Base-by-base conservation (phyloP, 2,888 invertebrate species). In the Scaeva pyrastri region DNA sequence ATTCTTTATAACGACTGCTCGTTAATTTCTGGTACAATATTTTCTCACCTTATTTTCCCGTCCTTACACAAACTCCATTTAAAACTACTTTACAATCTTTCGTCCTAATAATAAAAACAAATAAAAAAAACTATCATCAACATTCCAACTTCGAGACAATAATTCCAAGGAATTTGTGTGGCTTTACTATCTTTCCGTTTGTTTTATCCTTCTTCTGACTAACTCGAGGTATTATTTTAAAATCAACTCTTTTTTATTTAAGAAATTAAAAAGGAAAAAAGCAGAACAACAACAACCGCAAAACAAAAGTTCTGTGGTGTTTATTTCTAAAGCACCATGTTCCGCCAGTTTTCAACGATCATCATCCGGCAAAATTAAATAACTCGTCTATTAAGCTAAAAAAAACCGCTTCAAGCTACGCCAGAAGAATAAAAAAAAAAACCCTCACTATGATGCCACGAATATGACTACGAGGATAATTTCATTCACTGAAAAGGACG, bases 281-380 rank as follows among this genome's bases (percentile, higher is more conserved):
- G 8, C 39, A 7, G 41, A 21, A 21, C 6, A 39, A 19, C 12
- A 26, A 31, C 26, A 66, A 66, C 14, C 31, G 16, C 21, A 56
- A 23, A 45, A 43, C 12, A 43, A 62, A 43, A 66, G 66, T 48
- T 48, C 31, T 66, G 48, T 14, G 48, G 48, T 48, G 26, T 66
- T 31, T 66, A 48, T 66, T 66, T 5, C 19, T 66, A 48, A 66
- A 66, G 48, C 48, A 48, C 66, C 26, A 48, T 66, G 66, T 66
- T 66, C 19, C 66, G 66, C 66, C 19, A 48, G 48, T 66, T 66
- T 64, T 48, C 19, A 12, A 31, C 48, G n/a, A 23, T 7, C 36
- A 62, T 60, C 26, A 66, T 66, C 19, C 62, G 62, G 19, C 36
- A 36, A 66, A 66, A 66, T 66, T 66, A 66, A 66, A 66, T 48